phyloP scores from a whole-genome alignment of 2,888 invertebrate genomes.

The Pristionchus entomophagus region DNA sequence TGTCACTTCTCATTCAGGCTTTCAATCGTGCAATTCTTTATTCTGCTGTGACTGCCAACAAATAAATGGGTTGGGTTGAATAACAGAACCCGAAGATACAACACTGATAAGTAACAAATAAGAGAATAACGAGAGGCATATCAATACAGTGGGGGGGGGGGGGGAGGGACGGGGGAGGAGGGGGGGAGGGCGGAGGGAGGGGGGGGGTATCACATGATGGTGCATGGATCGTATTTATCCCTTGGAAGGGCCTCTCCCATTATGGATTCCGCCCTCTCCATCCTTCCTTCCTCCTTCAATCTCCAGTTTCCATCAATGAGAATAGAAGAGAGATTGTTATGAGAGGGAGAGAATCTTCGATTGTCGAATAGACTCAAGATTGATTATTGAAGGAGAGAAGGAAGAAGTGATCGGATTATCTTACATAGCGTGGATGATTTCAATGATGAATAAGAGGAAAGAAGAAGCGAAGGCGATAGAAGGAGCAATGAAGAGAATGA shows the following conservation, averaged over 20 bases:
- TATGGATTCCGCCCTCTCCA: neutral
- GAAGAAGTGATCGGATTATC: too few species aligned
- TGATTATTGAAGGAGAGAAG: neutral
- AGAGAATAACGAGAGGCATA: too few species aligned
- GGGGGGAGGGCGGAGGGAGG: too few species aligned
- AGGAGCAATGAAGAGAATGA: slow-evolving; percentile 14
- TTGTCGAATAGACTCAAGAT: neutral
- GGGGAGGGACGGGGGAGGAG: too few species aligned
- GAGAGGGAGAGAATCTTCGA: neutral
- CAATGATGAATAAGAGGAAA: neutral
- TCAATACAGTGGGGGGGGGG: too few species aligned
- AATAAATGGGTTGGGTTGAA: neutral
- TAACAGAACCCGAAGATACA: neutral
- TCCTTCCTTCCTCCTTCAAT: neutral
- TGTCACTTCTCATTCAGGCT: neutral
- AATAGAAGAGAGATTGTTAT: neutral
- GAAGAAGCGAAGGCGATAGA: neutral
- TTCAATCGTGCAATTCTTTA: neutral
- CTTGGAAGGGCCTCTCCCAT: neutral
- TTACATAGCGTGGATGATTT: neutral
- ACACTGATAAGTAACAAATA: too few species aligned
- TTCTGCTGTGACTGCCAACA: neutral
- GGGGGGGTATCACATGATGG: neutral
- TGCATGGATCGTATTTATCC: slow-evolving; percentile 14
- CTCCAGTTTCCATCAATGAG: neutral